Evolutionary conservation across 2,888 invertebrate genomes (phyloP), one percentile per base, ranked within the genome.

Genomic region (Drosophila trichaetosa): DNA sequence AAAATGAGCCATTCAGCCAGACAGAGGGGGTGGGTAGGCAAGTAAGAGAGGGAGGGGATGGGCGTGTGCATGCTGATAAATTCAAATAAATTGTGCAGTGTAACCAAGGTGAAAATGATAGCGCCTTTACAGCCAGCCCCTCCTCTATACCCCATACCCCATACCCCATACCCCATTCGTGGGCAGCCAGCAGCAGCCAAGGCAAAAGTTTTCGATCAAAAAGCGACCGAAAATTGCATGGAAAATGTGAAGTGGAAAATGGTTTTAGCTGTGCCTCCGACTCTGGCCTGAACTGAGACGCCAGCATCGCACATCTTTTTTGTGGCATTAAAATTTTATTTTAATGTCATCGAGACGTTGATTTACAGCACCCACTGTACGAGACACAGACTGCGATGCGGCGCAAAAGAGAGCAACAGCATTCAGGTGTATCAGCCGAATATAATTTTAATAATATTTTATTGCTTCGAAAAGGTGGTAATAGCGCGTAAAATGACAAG

Each of bases 261-360:
- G 63, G 46, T 46, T 24, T 46, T 46, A 46, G 46, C 46, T 24
- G 21, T 46, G 16, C 68, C 64, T 54, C 7, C 51, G 51, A 27
- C 61, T 67, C 48, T 65, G 51, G 56, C 52, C 71, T 29, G 49
- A 59, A 69, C 60, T 69, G 53, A 77, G 78, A 63, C 66, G 63
- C 67, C 67, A 61, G 69, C 63, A 58, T 24, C 53, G 52, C 48
- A 59, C 69, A 62, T 51, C 65, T 58, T 46, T 61, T 69, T 56
- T 67, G 79, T 53, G 73, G 87, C 91, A 91, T 91, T 91, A 91
- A 91, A 91, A 91, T 92, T 91, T 91, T 91, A 91, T 91, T 90
- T 92, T 91, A 91, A 92, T 91, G 91, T 91, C 91, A 91, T 92
- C 91, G 91, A 90, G 91, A 80, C 89, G 91, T 83, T 91, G 91